A percentile compares a stretch with the other conserved stretches of the same genome.
These are phyloP conservation scores for Stegophylla sp. DNA, from an alignment of 2,888 invertebrate genomes.

Conservation along the genomic window DNA sequence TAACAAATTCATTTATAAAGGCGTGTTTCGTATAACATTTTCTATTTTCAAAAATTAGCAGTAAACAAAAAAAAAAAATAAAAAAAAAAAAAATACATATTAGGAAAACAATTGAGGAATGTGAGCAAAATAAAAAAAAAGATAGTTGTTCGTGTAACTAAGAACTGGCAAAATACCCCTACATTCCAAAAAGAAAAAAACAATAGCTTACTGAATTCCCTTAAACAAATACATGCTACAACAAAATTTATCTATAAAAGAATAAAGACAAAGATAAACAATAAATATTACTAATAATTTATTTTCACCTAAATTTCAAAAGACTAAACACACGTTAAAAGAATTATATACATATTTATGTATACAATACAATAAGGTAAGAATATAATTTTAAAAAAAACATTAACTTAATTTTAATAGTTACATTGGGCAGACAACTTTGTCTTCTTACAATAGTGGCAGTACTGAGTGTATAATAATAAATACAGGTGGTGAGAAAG, in stretches of 20 bases:
- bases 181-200: slow-evolving; percentile 33
- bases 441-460: slow-evolving; percentile 52
- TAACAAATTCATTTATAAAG: slow-evolving; percentile 52
- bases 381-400: slow-evolving; percentile 45
- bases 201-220: slow-evolving; percentile 43
- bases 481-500: slow-evolving; percentile 31
- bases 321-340: slow-evolving; percentile 34
- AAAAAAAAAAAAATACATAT: slow-evolving; percentile 11
- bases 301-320: slow-evolving; percentile 33
- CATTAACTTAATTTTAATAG: slow-evolving; percentile 49
- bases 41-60: slow-evolving; percentile 47
- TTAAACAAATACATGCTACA: slow-evolving; percentile 46
- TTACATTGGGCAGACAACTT: slow-evolving; percentile 23
- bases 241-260: slow-evolving; percentile 56
- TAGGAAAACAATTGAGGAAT: slow-evolving; percentile 55
- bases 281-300: slow-evolving; percentile 42
- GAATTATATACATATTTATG: slow-evolving; percentile 1
- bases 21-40: slow-evolving; percentile 43
- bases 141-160: slow-evolving; percentile 33
- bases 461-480: slow-evolving; percentile 44
- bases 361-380: slow-evolving; percentile 16
- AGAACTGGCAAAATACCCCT: slow-evolving; percentile 45
- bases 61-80: slow-evolving; percentile 45
- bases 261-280: slow-evolving; percentile 42
- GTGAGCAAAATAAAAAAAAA: slow-evolving; percentile 50